These are phyloP conservation scores for Nycticorax nycticorax DNA, from an alignment of 2,113 vertebrate species.

Conservation along the genomic window DNA sequence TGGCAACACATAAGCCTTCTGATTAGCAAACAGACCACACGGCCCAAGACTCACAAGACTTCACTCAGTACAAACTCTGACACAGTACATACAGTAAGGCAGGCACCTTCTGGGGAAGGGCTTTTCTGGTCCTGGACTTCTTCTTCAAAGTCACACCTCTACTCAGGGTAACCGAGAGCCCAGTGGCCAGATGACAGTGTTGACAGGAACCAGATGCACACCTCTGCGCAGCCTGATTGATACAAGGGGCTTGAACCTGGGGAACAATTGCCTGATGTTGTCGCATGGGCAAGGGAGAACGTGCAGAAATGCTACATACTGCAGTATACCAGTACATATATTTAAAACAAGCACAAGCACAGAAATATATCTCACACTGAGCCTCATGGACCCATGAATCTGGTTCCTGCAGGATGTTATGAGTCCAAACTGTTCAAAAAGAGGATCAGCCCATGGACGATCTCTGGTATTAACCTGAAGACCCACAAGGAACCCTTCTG, in stretches of 20 bases:
- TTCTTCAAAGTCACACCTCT: neutral
- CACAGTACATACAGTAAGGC: neutral
- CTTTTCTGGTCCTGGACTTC: neutral
- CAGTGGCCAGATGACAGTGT: neutral
- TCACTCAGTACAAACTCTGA: neutral
- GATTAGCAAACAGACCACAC: neutral
- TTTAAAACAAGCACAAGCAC: neutral
- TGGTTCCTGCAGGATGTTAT: neutral
- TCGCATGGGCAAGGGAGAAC: neutral
- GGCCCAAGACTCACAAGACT: neutral
- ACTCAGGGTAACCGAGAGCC: neutral
- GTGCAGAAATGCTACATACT: neutral
- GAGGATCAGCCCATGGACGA: neutral
- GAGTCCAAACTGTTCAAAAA: neutral
- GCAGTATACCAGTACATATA: accelerated
- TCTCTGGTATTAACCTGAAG: neutral
- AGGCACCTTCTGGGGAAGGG: neutral
- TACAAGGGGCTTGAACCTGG: neutral
- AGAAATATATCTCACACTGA: neutral
- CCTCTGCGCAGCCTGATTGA: neutral
- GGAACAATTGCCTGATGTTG: neutral
- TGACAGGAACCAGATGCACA: neutral
- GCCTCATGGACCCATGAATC: neutral
- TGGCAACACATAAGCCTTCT: neutral
- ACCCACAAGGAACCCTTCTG: neutral